Evolutionary conservation across 2,797 vertebrate species (phyloP).

Genomic region (Schizopygopsis pylzovi): DNA sequence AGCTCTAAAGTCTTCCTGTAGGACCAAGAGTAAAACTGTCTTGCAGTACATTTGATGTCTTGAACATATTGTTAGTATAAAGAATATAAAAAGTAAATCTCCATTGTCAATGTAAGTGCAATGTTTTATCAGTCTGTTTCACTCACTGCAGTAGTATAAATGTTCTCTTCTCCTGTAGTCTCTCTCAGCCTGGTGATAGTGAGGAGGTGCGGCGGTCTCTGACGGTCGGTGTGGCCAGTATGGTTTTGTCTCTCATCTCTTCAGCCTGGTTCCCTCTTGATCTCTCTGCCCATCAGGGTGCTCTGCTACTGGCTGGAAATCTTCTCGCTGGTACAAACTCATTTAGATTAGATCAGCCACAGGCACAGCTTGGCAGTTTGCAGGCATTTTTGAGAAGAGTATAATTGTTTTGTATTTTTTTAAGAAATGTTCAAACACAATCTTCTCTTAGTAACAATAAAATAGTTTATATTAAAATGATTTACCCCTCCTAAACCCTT

Average conservation of each 20-base stretch:
- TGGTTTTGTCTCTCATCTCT: slow-evolving; percentile 92
- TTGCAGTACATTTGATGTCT: neutral
- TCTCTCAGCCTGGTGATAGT: slow-evolving; percentile 78
- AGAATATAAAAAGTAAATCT: neutral
- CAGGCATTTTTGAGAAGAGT: too few relatives aligned
- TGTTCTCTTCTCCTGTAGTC: slow-evolving; percentile 69
- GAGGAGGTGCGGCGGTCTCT: slow-evolving; percentile 84
- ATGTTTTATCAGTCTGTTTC: neutral
- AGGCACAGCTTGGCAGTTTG: too few relatives aligned
- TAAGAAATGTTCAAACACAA: neutral
- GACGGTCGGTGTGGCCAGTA: slow-evolving; percentile 87
- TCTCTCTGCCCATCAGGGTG: slow-evolving; percentile 94
- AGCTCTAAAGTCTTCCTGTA: neutral
- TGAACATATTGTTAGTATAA: neutral
- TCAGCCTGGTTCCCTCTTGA: slow-evolving; percentile 97
- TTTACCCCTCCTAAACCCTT: neutral
- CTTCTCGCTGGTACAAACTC: slow-evolving; percentile 86
- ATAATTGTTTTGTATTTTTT: neutral
- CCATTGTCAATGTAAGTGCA: neutral
- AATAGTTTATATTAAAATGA: neutral
- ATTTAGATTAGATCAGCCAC: neutral
- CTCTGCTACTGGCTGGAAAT: slow-evolving; percentile 91
- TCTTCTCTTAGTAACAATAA: neutral
- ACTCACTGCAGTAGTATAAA: too few relatives aligned
- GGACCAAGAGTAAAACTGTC: neutral